A percentile compares a stretch with the other conserved stretches of the same genome.
Evolutionary conservation across 1,140 invertebrate genomes (phyloP).

Genomic region (Heterodera carotae): DNA sequence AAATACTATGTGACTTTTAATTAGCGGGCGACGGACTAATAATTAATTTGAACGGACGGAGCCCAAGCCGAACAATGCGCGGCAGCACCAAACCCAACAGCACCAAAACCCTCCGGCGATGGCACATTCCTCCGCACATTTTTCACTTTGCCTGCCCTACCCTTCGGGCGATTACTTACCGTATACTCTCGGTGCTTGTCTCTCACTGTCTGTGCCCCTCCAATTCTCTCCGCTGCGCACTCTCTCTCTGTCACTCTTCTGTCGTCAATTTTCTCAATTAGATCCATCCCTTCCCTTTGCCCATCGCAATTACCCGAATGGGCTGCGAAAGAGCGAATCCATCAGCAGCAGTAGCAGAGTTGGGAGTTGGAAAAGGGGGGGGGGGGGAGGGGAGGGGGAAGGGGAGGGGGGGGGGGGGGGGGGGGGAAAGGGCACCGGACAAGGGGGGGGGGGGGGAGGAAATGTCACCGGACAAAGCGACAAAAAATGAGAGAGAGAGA

Average conservation of each 20-base stretch:
- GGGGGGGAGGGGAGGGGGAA: neutral
- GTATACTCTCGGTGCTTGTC: neutral
- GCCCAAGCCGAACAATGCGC: too few species aligned
- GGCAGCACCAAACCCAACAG: neutral
- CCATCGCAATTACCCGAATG: constrained; percentile 15
- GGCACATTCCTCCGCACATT: neutral
- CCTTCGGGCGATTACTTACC: constrained; percentile 3
- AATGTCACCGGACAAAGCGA: neutral
- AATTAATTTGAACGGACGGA: too few species aligned
- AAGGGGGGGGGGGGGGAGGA: neutral
- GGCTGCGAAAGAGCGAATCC: constrained; percentile 1
- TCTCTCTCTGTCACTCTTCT: neutral
- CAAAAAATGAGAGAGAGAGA: neutral
- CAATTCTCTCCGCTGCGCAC: neutral
- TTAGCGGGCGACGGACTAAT: too few species aligned
- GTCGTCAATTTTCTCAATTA: constrained; percentile 19
- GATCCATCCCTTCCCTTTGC: constrained; percentile 1
- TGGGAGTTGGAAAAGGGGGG: neutral
- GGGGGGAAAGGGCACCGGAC: neutral
- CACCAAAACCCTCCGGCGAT: neutral
- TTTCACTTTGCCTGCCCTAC: neutral
- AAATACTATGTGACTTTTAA: too few species aligned
- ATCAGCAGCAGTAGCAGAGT: too few species aligned
- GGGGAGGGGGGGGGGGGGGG: neutral
- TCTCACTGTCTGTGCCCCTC: neutral